Evolutionary conservation across 2,888 invertebrate species (phyloP), one percentile per base, ranked within the genome.

Genomic region (Lobophora halterata): DNA sequence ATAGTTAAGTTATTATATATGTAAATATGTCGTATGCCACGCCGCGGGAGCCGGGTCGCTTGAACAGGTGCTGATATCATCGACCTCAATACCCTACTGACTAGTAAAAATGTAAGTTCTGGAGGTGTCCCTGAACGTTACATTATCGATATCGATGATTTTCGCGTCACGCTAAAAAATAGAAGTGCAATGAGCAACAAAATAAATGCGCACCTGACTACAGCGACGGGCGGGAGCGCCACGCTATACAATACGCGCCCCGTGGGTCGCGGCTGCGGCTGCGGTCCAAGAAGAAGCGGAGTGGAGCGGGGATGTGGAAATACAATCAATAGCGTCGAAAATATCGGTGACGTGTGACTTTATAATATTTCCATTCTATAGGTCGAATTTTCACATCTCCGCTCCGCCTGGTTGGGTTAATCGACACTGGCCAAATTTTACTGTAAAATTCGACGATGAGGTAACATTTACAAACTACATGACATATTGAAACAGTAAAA

Each of bases 1-100:
- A 52, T n/a, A 64, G 57, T 64, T 55, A 58, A n/a, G n/a, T n/a
- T 17, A 66, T 65, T 62, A 67, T 62, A 69, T 70, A 63, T 53
- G 58, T 61, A 61, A 58, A 52, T 49, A 60, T 18, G 21, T 25
- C 9, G 20, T 25, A 34, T 4, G 14, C 7, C 28, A 29, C 23
- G 18, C 29, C n/a, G n/a, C n/a, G n/a, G n/a, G n/a, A n/a, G n/a
- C n/a, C n/a, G n/a, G n/a, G n/a, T n/a, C n/a, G n/a, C n/a, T 14
- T 10, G 23, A 23, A 38, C 31, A 25, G 11, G 18, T 11, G 17
- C 14, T 20, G 31, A 29, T 32, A 32, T 24, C 25, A 18, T 24
- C 32, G 28, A 33, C 32, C 19, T 32, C 42, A 36, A 36, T 32
- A 42, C 28, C 12, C 24, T 37, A 42, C 36, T 42, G 42, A 42